phyloP scores from a whole-genome alignment of 2,888 invertebrate species.

The Sminthurinus aureus region DNA sequence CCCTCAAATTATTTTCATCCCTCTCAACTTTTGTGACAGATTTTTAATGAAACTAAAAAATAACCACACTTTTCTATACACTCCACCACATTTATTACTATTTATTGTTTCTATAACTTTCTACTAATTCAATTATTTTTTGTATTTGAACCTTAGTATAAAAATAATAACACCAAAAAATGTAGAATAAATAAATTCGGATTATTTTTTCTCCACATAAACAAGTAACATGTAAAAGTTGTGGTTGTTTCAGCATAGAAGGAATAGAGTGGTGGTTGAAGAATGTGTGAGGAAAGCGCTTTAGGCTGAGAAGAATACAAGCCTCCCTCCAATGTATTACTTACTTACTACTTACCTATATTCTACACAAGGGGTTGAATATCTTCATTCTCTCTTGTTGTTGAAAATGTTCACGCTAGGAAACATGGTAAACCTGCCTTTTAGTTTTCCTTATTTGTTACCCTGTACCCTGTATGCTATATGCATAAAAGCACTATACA shows the following conservation, averaged over 20 bases:
- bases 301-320: neutral
- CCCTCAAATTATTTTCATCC: neutral
- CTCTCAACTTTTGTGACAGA: too few relatives aligned
- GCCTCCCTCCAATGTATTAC: neutral
- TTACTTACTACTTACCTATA: neutral
- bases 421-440: too few relatives aligned
- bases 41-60: too few relatives aligned
- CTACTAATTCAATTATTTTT: neutral
- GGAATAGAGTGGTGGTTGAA: neutral
- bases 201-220: constrained; percentile 1
- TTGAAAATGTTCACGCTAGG: too few relatives aligned
- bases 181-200: neutral
- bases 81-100: too few relatives aligned
- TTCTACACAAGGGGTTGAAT: constrained; percentile 12
- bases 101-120: neutral
- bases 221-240: too few relatives aligned
- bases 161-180: constrained; percentile 5
- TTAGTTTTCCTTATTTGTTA: too few relatives aligned
- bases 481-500: too few relatives aligned
- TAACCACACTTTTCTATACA: too few relatives aligned
- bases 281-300: constrained; percentile 29
- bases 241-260: neutral
- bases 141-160: neutral
- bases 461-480: too few relatives aligned
- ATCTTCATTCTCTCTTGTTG: constrained; percentile 7